Evolutionary conservation across 2,113 vertebrate genomes (phyloP).

Genomic region (Sterrhoptilus dennistouni): DNA sequence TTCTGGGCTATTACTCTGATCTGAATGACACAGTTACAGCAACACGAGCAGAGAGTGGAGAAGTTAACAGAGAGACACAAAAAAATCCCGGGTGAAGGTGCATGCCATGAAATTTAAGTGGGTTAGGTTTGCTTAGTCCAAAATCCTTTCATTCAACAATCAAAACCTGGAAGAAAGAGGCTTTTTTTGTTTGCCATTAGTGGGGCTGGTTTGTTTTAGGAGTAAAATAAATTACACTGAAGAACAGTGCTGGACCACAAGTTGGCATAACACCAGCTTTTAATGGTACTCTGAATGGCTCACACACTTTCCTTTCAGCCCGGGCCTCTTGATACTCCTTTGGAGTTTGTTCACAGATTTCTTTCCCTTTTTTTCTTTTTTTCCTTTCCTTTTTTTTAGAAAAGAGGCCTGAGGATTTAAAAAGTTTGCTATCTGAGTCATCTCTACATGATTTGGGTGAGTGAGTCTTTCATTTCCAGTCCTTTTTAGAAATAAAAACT

Average conservation of each 20-base stretch:
- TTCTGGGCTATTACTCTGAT: neutral
- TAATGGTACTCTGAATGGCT: constrained; percentile 41
- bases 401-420: neutral
- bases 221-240: constrained; percentile 46
- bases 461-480: constrained; percentile 18
- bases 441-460: constrained; percentile 4
- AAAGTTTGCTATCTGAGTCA: constrained; percentile 24
- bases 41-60: neutral
- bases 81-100: neutral
- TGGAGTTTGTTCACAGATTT: constrained; percentile 20
- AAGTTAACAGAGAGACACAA: neutral
- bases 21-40: neutral
- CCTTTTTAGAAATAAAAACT: constrained; percentile 13
- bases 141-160: constrained; percentile 24
- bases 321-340: neutral
- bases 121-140: neutral
- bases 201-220: constrained; percentile 22
- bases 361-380: neutral
- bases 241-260: neutral
- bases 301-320: constrained; percentile 6
- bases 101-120: constrained; percentile 9
- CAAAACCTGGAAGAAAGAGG: constrained; percentile 8
- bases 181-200: constrained; percentile 25
- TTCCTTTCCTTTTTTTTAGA: neutral
- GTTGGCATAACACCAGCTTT: constrained; percentile 38